These are phyloP conservation scores for Diarsia rubi DNA, from an alignment of 2,888 invertebrate species.

Conservation along the genomic window DNA sequence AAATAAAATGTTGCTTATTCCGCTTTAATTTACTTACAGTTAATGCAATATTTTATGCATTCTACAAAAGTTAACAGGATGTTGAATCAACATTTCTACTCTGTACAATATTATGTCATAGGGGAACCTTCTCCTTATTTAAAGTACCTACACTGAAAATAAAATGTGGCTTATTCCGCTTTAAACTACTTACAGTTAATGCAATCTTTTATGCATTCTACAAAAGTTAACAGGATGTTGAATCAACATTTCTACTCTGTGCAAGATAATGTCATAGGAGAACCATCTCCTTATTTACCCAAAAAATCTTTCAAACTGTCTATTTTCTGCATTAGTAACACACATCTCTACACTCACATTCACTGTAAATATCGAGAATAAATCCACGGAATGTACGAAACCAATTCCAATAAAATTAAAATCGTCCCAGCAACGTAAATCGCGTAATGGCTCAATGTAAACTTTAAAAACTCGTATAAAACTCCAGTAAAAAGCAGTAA, in stretches of 20 bases:
- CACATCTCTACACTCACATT: too few relatives aligned
- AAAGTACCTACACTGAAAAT: too few relatives aligned
- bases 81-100: background rate
- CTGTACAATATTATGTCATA: background rate
- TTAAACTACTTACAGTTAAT: too few relatives aligned
- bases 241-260: background rate
- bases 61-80: too few relatives aligned
- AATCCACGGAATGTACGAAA: slow-evolving; percentile 6
- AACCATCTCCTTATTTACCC: background rate
- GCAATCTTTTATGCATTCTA: background rate
- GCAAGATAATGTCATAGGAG: background rate
- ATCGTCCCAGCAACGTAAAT: slow-evolving; percentile 39
- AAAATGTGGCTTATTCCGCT: too few relatives aligned
- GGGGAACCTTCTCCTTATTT: background rate
- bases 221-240: too few relatives aligned
- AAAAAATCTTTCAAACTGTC: background rate
- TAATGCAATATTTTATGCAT: background rate
- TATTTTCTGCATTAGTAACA: background rate
- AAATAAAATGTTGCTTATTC: background rate
- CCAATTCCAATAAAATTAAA: slow-evolving; percentile 55
- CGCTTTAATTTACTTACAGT: background rate
- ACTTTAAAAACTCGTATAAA: slow-evolving; percentile 69
- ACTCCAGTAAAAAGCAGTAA: slow-evolving; percentile 64
- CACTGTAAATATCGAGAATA: slow-evolving; percentile 17
- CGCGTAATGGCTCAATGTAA: slow-evolving; percentile 58